phyloP scores from a whole-genome alignment of 2,888 invertebrate genomes.

The Biston betularia region DNA sequence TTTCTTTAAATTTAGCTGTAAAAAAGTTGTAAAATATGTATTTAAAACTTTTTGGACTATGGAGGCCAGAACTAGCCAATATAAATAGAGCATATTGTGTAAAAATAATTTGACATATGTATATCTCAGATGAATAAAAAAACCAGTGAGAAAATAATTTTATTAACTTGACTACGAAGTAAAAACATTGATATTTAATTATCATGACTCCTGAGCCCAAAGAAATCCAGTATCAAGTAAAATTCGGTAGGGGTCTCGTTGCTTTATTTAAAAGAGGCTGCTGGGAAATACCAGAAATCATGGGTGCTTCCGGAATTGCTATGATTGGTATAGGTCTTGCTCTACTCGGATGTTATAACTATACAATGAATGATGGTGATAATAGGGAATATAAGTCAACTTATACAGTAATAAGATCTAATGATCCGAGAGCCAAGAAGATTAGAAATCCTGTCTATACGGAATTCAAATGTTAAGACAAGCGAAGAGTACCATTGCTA shows the following conservation, averaged over 20 bases:
- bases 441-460: conserved; percentile 69
- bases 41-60: too few species aligned
- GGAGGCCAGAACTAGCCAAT: too few species aligned
- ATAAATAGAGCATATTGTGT: too few species aligned
- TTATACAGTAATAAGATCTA: conserved; percentile 87
- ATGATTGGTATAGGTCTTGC: conserved; percentile 85
- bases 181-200: background rate
- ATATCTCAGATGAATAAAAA: too few species aligned
- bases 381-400: conserved; percentile 87
- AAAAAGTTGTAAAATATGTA: too few species aligned
- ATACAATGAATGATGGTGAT: conserved; percentile 86
- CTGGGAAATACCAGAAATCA: conserved; percentile 90
- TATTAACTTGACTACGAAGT: too few species aligned
- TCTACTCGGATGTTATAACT: conserved; percentile 70
- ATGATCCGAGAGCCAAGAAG: conserved; percentile 86
- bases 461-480: conserved; percentile 30
- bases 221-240: conserved; percentile 65
- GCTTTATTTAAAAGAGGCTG: conserved; percentile 74
- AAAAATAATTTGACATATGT: too few species aligned
- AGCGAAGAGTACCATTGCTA: background rate
- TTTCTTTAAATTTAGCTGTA: too few species aligned
- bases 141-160: too few species aligned
- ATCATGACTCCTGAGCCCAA: conserved; percentile 56
- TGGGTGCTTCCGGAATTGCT: conserved; percentile 85
- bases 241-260: conserved; percentile 59